A percentile compares a stretch with the other conserved stretches of the same genome.
These are phyloP conservation scores for Enteromius anoplus DNA, from an alignment of 2,797 vertebrate species.

Conservation along the genomic window DNA sequence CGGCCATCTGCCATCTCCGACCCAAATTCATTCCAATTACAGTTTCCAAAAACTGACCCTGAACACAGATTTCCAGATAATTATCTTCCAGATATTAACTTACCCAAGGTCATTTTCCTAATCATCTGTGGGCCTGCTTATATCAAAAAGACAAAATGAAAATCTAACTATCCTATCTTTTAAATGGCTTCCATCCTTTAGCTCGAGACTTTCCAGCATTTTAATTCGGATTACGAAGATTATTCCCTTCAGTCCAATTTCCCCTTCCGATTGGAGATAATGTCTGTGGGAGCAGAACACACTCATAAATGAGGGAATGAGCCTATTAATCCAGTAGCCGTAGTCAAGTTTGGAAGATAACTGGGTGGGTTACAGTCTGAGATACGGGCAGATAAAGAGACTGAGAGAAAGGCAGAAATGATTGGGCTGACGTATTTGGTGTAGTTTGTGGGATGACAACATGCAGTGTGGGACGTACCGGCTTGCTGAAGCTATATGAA, in stretches of 20 bases:
- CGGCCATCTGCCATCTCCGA: neutral
- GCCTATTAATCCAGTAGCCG: slow-evolving; percentile 39
- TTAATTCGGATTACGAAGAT: slow-evolving; percentile 51
- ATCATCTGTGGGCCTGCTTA: slow-evolving; percentile 8
- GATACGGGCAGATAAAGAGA: slow-evolving; percentile 10
- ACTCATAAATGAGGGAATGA: slow-evolving; percentile 44
- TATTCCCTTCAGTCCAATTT: slow-evolving; percentile 45
- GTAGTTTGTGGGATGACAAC: neutral
- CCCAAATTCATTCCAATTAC: slow-evolving; percentile 3
- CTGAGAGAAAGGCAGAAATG: slow-evolving; percentile 10
- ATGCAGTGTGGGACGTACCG: slow-evolving; percentile 11
- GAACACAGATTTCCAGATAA: slow-evolving; percentile 32
- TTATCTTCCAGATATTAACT: slow-evolving; percentile 24
- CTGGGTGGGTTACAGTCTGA: slow-evolving; percentile 17
- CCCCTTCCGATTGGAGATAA: slow-evolving; percentile 43
- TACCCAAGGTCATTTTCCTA: slow-evolving; percentile 17
- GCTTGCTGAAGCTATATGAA: slow-evolving; percentile 47
- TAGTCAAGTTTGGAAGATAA: slow-evolving; percentile 27
- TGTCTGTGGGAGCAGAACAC: slow-evolving; percentile 31
- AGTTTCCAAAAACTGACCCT: slow-evolving; percentile 20
- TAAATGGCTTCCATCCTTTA: slow-evolving; percentile 30
- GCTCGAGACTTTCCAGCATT: slow-evolving; percentile 28
- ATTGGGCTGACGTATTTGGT: slow-evolving; percentile 13
- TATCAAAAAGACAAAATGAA: slow-evolving; percentile 27
- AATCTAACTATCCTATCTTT: slow-evolving; percentile 30